Evolutionary conservation across 2,888 invertebrate species (phyloP).

Genomic region (Torymus tubicola): DNA sequence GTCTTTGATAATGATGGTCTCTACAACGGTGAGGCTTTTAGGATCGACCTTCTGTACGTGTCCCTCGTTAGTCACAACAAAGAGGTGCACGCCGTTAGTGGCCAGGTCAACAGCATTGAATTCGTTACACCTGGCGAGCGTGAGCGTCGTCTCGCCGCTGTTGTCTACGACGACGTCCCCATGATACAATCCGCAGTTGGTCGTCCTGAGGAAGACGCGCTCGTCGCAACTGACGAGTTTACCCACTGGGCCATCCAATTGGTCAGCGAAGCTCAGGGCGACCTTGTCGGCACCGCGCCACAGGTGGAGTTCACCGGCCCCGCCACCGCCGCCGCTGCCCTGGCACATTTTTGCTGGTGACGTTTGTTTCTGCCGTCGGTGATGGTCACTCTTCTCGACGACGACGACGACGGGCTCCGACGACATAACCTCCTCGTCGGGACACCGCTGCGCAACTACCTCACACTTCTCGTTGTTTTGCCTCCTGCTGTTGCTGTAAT

Average conservation of each 20-base stretch:
- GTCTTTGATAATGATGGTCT: conserved; percentile 82
- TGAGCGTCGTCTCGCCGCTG: background rate
- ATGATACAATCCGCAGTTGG: conserved; percentile 75
- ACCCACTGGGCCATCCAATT: conserved; percentile 70
- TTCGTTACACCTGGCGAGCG: conserved; percentile 63
- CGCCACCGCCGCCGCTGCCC: background rate
- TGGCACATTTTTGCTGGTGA: conserved; percentile 1
- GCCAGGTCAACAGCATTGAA: conserved; percentile 82
- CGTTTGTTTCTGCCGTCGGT: background rate
- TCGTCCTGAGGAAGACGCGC: conserved; percentile 76
- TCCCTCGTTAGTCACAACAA: conserved; percentile 81
- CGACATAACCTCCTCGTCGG: conserved; percentile 53
- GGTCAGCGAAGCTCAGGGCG: conserved; percentile 67
- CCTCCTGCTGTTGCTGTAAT: background rate
- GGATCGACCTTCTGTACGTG: conserved; percentile 80
- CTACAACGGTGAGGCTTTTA: conserved; percentile 78
- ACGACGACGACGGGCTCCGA: conserved; percentile 23
- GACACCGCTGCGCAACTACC: background rate
- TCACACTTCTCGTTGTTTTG: too few species aligned
- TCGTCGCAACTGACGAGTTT: conserved; percentile 77
- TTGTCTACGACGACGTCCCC: conserved; percentile 75
- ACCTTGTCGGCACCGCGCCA: conserved; percentile 72
- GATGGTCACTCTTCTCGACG: background rate
- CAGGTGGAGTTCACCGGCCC: conserved; percentile 60
- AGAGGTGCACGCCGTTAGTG: conserved; percentile 80